These are phyloP conservation scores for Aricia artaxerxes DNA, from an alignment of 2,888 invertebrate genomes.

Conservation along the genomic window DNA sequence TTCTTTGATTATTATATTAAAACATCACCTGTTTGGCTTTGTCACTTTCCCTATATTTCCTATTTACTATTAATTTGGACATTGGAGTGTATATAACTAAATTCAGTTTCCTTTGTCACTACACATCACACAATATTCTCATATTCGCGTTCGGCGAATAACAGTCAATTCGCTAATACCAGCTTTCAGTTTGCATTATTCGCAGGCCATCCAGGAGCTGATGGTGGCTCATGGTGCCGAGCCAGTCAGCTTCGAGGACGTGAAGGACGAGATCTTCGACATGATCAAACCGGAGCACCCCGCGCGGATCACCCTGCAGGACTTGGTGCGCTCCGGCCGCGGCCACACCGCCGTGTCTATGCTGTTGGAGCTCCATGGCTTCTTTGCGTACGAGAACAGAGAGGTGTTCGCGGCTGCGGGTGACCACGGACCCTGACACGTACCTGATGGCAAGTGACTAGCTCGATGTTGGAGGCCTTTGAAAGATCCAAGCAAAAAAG, in stretches of 20 bases:
- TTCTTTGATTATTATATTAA: no score
- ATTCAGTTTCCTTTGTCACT: no score
- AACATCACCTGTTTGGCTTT: no score
- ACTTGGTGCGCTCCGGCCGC: slow-evolving; percentile 92
- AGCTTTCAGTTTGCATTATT: background rate
- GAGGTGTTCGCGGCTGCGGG: slow-evolving; percentile 88
- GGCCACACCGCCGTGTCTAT: slow-evolving; percentile 97
- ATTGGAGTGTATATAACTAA: no score
- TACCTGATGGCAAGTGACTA: slow-evolving; percentile 42
- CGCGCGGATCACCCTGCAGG: slow-evolving; percentile 90
- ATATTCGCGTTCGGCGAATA: no score
- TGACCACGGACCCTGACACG: slow-evolving; percentile 71
- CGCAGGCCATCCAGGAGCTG: slow-evolving; percentile 93
- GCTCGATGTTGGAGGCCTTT: background rate
- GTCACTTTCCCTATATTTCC: no score
- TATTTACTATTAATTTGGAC: no score
- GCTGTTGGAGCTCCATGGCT: slow-evolving; percentile 96
- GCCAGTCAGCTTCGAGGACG: slow-evolving; percentile 94
- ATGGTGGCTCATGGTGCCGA: slow-evolving; percentile 94
- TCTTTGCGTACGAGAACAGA: slow-evolving; percentile 97
- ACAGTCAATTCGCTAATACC: no score
- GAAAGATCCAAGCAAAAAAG: background rate
- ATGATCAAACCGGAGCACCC: slow-evolving; percentile 96
- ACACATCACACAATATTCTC: no score
- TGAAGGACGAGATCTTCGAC: slow-evolving; percentile 98